Base-by-base conservation (phyloP, 2,888 invertebrate genomes). In the Darwinula stevensoni region DNA sequence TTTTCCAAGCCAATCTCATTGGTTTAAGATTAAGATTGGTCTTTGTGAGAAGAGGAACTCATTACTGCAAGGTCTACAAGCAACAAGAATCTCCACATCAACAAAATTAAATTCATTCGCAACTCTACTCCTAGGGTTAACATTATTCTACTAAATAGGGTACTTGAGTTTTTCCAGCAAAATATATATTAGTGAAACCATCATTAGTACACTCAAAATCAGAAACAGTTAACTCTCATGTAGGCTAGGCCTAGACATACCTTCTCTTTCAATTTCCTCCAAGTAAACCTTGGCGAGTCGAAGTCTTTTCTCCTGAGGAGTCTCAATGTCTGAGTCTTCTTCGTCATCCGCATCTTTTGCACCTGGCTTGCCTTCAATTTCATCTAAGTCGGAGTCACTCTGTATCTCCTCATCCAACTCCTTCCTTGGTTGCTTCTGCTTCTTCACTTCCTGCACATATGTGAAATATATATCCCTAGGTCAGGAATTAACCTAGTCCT, bases 231-330 rank as follows among this genome's bases (percentile, higher is more conserved):
- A 22, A 6, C 9, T 6, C 22, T 9, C 22, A 9, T 22, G 22
- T 22, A 22, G n/a, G 6, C 22, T 6, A 22, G 22, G 9, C n/a
- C n/a, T n/a, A n/a, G 6, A 31, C 37, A 39, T 47, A 61, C 62
- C 63, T 57, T 76, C 69, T 44, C 62, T 65, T 51, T 74, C 70
- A 29, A 88, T 70, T 57, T 82, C 74, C 44, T 72, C 61, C 18
- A 91, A 56, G 51, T 84, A 84, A 47, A 74, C 64, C 48, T 86
- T 86, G 0, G 88, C 84, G 37, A 88, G 52, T 29, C 84, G 62
- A 31, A 88, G 47, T 40, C 76, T 72, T 47, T 86, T 88, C 45
- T 88, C 78, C 48, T 86, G 82, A 0, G 71, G 67, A 2, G 78
- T 82, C 51, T 82, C 75, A 39, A 40, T 39, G 22, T 45, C 44